phyloP scores from a whole-genome alignment of 1,140 invertebrate species.

The Ceratoteleas bidentatus region DNA sequence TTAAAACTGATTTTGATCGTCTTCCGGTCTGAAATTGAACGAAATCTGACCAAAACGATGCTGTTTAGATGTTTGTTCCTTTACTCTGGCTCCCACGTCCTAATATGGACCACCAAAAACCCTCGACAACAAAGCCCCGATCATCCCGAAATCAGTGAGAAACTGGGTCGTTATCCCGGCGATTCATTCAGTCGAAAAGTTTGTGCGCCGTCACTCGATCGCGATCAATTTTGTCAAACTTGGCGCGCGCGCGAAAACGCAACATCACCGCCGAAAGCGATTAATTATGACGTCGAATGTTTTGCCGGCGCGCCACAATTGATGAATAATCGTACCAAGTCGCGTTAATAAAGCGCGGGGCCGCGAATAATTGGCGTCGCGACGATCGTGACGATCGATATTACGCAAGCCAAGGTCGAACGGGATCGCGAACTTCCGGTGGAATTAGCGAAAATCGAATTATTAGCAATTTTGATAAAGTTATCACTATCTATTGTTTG shows the following conservation, averaged over 20 bases:
- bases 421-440: too few relatives aligned
- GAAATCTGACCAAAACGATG: too few relatives aligned
- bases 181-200: too few relatives aligned
- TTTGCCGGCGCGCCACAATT: slow-evolving; percentile 19
- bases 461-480: neutral
- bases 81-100: too few relatives aligned
- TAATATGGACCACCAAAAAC: too few relatives aligned
- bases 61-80: too few relatives aligned
- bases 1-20: too few relatives aligned
- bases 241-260: neutral
- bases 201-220: too few relatives aligned
- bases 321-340: slow-evolving; percentile 14
- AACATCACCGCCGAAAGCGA: neutral
- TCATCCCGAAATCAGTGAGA: too few relatives aligned
- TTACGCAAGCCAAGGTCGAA: slow-evolving; percentile 23
- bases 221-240: neutral
- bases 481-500: neutral
- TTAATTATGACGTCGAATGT: slow-evolving; percentile 21
- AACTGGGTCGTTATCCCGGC: too few relatives aligned
- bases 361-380: slow-evolving; percentile 27
- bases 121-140: too few relatives aligned
- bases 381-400: slow-evolving; percentile 26
- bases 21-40: too few relatives aligned
- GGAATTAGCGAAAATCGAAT: neutral
- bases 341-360: slow-evolving; percentile 12